Evolutionary conservation across 1,140 invertebrate genomes (phyloP).

Genomic region (Idris sp.): DNA sequence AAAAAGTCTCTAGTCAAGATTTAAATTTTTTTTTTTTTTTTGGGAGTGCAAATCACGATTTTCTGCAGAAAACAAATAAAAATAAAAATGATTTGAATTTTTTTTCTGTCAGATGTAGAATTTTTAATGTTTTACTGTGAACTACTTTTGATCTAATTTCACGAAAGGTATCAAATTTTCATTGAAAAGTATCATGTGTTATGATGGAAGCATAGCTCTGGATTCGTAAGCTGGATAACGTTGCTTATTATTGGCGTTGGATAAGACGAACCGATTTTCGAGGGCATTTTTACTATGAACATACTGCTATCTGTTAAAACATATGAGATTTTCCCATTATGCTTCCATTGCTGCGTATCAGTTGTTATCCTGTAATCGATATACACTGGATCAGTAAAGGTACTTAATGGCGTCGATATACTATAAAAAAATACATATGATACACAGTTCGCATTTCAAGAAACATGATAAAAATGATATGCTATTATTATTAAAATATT

Average conservation of each 20-base stretch:
- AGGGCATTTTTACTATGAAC: conserved; percentile 40
- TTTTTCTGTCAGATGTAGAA: neutral
- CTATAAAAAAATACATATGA: neutral
- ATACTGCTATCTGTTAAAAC: conserved; percentile 59
- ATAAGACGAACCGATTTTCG: conserved; percentile 39
- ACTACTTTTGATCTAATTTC: conserved; percentile 31
- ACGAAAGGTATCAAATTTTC: conserved; percentile 14
- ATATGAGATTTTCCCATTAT: conserved; percentile 67
- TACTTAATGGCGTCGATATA: conserved; percentile 21
- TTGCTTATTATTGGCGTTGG: conserved; percentile 42
- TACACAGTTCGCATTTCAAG: too few species aligned
- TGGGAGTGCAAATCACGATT: too few species aligned
- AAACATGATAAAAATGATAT: too few species aligned
- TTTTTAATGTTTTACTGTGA: neutral
- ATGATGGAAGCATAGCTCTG: conserved; percentile 9
- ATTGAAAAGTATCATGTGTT: conserved; percentile 29
- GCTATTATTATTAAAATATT: too few species aligned
- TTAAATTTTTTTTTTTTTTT: too few species aligned
- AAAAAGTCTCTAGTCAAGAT: too few species aligned
- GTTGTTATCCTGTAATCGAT: conserved; percentile 50
- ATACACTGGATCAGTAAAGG: conserved; percentile 22
- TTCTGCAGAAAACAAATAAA: conserved; percentile 5
- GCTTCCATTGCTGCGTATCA: conserved; percentile 48
- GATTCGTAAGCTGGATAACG: conserved; percentile 37
- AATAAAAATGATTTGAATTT: neutral